A percentile compares a stretch with the other conserved stretches of the same genome.
Conservation (phyloP, 2,888 invertebrate species). For the Lepidonotus clava region DNA sequence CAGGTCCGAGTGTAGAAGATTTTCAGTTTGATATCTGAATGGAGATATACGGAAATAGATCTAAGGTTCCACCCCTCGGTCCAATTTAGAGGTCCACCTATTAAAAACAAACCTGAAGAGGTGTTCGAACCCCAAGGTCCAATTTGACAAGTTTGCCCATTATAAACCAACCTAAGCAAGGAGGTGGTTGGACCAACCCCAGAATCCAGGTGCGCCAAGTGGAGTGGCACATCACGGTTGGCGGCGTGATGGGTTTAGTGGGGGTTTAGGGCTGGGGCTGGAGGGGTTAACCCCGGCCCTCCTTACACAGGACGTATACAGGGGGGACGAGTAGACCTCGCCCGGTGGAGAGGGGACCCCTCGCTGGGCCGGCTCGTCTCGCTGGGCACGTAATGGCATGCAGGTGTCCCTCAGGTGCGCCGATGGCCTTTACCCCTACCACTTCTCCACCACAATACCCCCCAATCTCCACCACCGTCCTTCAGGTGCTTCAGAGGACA, state of each 20-base stretch:
- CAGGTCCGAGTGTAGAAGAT: too few relatives aligned
- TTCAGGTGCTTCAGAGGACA: not conserved
- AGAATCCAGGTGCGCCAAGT: not conserved
- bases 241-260: not conserved
- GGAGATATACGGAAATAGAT: too few relatives aligned
- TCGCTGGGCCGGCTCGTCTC: constrained; percentile 42
- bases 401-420: constrained; percentile 53
- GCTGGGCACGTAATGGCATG: constrained; percentile 48
- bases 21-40: too few relatives aligned
- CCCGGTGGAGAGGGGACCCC: constrained; percentile 18
- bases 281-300: not conserved
- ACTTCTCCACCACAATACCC: not conserved
- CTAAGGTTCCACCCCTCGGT: too few relatives aligned
- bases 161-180: too few relatives aligned
- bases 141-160: too few relatives aligned
- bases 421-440: constrained; percentile 10
- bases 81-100: too few relatives aligned
- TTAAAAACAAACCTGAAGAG: too few relatives aligned
- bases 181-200: too few relatives aligned
- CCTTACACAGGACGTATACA: not conserved
- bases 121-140: too few relatives aligned
- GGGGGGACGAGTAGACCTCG: not conserved
- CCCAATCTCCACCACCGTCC: not conserved
- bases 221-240: not conserved
- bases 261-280: constrained; percentile 25